Percentiles rank a stretch among this genome's conserved stretches.
phyloP scores from a whole-genome alignment of 2,797 vertebrate genomes.

The Silurus aristotelis region DNA sequence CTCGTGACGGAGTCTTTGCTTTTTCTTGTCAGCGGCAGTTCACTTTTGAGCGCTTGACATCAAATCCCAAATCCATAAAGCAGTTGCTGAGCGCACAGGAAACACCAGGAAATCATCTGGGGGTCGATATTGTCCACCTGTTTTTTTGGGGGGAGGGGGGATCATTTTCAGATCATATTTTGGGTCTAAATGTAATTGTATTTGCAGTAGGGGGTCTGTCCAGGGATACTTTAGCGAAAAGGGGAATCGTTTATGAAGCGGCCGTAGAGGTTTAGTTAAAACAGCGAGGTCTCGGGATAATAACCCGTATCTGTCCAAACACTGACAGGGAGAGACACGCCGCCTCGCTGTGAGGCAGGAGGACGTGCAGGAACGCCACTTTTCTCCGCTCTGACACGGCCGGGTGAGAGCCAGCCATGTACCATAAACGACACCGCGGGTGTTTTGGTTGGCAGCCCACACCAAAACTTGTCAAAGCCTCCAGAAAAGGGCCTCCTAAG shows the following conservation, averaged over 20 bases:
- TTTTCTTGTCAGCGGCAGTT: constrained; percentile 17
- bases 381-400: constrained; percentile 58
- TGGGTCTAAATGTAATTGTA: not conserved
- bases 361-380: constrained; percentile 14
- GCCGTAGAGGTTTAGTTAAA: constrained; percentile 31
- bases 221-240: constrained; percentile 12
- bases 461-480: constrained; percentile 55
- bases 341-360: constrained; percentile 19
- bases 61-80: constrained; percentile 36
- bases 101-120: not conserved
- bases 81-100: not conserved
- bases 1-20: constrained; percentile 4
- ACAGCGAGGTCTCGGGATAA: constrained; percentile 30
- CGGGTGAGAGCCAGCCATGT: constrained; percentile 59
- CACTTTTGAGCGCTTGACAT: not conserved
- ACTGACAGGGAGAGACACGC: constrained; percentile 31
- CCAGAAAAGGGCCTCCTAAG: constrained; percentile 52
- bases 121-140: constrained; percentile 16
- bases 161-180: too few relatives aligned
- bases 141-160: not conserved
- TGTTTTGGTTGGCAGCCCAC: constrained; percentile 72
- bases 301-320: constrained; percentile 35
- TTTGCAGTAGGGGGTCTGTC: constrained; percentile 3
- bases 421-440: constrained; percentile 64
- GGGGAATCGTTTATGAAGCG: constrained; percentile 17